phyloP scores from a whole-genome alignment of 2,888 invertebrate genomes.

The Netelia fuscicornis region DNA sequence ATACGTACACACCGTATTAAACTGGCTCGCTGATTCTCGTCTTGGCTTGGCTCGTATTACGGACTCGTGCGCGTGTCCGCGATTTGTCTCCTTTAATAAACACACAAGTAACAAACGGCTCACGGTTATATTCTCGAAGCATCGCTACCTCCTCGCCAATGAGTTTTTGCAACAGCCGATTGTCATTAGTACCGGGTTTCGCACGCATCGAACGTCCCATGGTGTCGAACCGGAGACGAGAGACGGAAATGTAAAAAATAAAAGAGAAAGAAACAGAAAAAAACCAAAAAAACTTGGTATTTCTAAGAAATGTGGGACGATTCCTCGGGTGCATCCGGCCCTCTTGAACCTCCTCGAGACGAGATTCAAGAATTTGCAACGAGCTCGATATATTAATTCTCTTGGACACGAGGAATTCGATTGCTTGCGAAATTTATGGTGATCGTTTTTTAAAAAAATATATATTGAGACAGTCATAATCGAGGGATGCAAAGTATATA shows the following conservation, averaged over 20 bases:
- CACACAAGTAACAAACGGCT: constrained; percentile 1
- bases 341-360: constrained; percentile 31
- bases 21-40: constrained; percentile 44
- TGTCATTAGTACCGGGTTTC: constrained; percentile 64
- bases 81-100: constrained; percentile 22
- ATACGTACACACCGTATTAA: constrained; percentile 25
- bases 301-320: constrained; percentile 68
- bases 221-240: constrained; percentile 40
- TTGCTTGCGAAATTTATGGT: neutral
- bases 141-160: constrained; percentile 38
- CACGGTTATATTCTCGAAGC: neutral
- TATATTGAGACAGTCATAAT: neutral
- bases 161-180: constrained; percentile 59
- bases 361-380: constrained; percentile 47
- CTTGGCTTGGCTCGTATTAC: constrained; percentile 1
- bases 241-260: constrained; percentile 12
- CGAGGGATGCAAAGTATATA: neutral
- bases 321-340: constrained; percentile 65
- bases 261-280: neutral
- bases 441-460: neutral
- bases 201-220: constrained; percentile 23
- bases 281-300: neutral
- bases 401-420: neutral
- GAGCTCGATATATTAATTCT: neutral
- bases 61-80: constrained; percentile 22